Percentiles rank a stretch among this genome's conserved stretches.
Evolutionary conservation across 1,140 invertebrate genomes (phyloP).

Genomic region (Dryas iulia): DNA sequence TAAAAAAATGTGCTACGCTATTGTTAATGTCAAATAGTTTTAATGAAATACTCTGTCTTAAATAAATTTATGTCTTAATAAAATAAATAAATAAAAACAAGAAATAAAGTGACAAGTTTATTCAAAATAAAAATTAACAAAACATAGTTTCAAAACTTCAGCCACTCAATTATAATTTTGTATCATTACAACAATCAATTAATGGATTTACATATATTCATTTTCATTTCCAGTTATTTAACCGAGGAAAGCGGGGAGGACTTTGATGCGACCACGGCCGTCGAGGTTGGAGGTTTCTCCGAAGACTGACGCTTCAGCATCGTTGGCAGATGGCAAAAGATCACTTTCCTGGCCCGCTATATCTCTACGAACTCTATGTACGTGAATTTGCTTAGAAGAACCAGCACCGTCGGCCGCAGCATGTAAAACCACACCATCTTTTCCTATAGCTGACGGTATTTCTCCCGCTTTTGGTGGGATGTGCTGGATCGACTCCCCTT

Average conservation of each 20-base stretch:
- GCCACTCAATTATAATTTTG: not conserved
- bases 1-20: too few relatives aligned
- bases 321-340: slow-evolving; percentile 54
- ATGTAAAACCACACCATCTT: slow-evolving; percentile 61
- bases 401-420: slow-evolving; percentile 59
- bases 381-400: slow-evolving; percentile 45
- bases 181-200: not conserved
- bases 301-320: slow-evolving; percentile 58
- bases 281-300: slow-evolving; percentile 51
- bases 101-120: slow-evolving; percentile 1
- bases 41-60: too few relatives aligned
- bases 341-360: slow-evolving; percentile 62
- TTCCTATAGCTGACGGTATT: slow-evolving; percentile 74
- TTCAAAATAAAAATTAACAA: not conserved
- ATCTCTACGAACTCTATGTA: slow-evolving; percentile 45
- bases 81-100: not conserved
- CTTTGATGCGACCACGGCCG: slow-evolving; percentile 63
- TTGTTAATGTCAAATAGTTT: too few relatives aligned
- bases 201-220: not conserved
- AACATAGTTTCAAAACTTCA: not conserved
- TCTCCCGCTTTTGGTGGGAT: slow-evolving; percentile 58
- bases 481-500: slow-evolving; percentile 62
- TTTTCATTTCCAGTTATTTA: slow-evolving; percentile 15
- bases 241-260: slow-evolving; percentile 66
- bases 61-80: too few relatives aligned